A percentile compares a stretch with the other conserved stretches of the same genome.
Conservation (phyloP, 2,888 invertebrate species). For the Bembecia ichneumoniformis region DNA sequence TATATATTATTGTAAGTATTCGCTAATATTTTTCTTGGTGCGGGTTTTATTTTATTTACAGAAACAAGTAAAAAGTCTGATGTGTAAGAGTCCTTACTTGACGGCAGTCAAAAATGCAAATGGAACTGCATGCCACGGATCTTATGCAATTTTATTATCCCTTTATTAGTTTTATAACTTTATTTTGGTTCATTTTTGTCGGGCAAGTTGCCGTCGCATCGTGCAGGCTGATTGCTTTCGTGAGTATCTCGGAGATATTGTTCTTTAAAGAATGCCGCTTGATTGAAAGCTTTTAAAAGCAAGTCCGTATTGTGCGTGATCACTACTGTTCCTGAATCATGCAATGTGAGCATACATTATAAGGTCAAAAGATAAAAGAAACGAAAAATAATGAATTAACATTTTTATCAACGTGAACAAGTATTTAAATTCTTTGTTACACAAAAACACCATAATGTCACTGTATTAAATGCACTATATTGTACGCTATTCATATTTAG, state of each 20-base stretch:
- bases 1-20: too few species aligned
- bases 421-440: too few species aligned
- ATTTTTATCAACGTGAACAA: too few species aligned
- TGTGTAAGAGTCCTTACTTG: not conserved
- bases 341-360: not conserved
- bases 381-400: not conserved
- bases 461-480: too few species aligned
- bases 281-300: conserved; percentile 46
- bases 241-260: conserved; percentile 49
- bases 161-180: conserved; percentile 1
- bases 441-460: too few species aligned
- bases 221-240: conserved; percentile 56
- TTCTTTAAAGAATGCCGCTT: conserved; percentile 47
- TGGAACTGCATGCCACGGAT: conserved; percentile 11
- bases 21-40: too few species aligned
- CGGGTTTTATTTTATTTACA: too few species aligned
- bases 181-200: conserved; percentile 12
- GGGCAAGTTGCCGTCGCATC: conserved; percentile 23
- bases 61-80: too few species aligned
- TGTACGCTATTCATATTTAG: too few species aligned
- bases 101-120: conserved; percentile 50
- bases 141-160: conserved; percentile 2
- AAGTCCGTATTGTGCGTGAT: conserved; percentile 10
- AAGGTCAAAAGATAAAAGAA: not conserved
- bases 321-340: conserved; percentile 9